A percentile compares a stretch with the other conserved stretches of the same genome.
Conservation (phyloP, 2,888 invertebrate genomes). For the Heteromurus nitidus region DNA sequence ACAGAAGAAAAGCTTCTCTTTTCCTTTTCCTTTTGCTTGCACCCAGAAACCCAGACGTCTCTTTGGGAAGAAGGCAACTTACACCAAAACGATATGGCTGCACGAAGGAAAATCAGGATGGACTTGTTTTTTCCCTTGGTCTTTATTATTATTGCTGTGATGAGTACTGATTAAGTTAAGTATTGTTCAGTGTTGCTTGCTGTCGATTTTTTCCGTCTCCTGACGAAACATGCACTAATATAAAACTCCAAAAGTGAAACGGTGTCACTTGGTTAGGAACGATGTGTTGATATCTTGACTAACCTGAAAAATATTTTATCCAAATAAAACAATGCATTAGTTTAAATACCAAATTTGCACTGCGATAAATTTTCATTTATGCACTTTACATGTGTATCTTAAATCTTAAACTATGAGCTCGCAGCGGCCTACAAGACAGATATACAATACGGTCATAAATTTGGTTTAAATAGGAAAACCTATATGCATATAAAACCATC, state of each 20-base stretch:
- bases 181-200: slow-evolving; percentile 6
- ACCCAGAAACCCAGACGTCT: background rate
- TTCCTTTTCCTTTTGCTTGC: slow-evolving; percentile 15
- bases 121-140: slow-evolving; percentile 39
- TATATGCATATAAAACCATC: too few relatives aligned
- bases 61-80: background rate
- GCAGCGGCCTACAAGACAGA: too few relatives aligned
- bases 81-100: slow-evolving; percentile 7
- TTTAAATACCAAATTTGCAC: background rate
- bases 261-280: slow-evolving; percentile 28
- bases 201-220: background rate
- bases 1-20: slow-evolving; percentile 1
- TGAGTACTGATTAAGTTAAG: slow-evolving; percentile 21
- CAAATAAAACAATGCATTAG: slow-evolving; percentile 5
- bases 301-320: slow-evolving; percentile 18
- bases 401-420: too few relatives aligned
- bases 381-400: too few relatives aligned
- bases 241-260: slow-evolving; percentile 8
- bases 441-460: too few relatives aligned
- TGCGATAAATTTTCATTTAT: background rate
- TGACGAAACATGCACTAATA: background rate
- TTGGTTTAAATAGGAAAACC: too few relatives aligned
- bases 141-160: background rate
- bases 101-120: slow-evolving; percentile 49
- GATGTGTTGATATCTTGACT: background rate